phyloP scores from a whole-genome alignment of 1,140 invertebrate genomes.

The Drosophila funebris region DNA sequence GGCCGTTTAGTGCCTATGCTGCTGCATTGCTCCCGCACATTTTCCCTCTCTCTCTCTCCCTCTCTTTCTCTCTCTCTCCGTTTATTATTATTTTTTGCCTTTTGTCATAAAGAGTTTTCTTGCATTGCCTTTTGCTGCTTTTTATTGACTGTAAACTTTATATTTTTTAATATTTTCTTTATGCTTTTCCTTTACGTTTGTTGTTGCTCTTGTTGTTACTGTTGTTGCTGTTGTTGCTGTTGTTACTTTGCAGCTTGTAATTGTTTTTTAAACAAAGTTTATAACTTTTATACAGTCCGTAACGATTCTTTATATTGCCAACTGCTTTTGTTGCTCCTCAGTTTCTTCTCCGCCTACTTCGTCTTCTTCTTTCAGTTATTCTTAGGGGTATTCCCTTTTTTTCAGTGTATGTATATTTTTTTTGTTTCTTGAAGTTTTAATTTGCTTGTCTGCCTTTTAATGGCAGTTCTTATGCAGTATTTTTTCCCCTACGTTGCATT shows the following conservation, averaged over 20 bases:
- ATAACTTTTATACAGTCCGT: conserved; percentile 64
- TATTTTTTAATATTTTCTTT: conserved; percentile 79
- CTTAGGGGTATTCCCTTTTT: conserved; percentile 18
- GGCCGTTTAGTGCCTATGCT: conserved; percentile 75
- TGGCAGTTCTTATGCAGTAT: conserved; percentile 72
- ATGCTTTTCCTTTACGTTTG: conserved; percentile 25
- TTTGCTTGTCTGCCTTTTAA: conserved; percentile 80
- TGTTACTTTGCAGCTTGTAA: conserved; percentile 56
- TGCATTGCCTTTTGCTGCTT: conserved; percentile 68
- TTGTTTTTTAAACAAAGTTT: conserved; percentile 78
- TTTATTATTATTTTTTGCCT: conserved; percentile 65
- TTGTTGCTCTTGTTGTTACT: background rate
- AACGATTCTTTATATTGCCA: conserved; percentile 32
- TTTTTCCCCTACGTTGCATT: conserved; percentile 45
- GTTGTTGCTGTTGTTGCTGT: conserved; percentile 13
- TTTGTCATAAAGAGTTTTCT: conserved; percentile 74
- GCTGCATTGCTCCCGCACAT: background rate
- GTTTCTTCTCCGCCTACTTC: conserved; percentile 46
- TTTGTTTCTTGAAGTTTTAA: conserved; percentile 58
- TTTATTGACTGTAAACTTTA: conserved; percentile 77
- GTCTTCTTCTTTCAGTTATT: no score
- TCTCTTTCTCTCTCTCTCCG: background rate
- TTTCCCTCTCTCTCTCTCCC: background rate
- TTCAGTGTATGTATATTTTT: conserved; percentile 15
- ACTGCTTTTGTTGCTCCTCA: conserved; percentile 32